These are phyloP conservation scores for Bombus cullumanus DNA, from an alignment of 1,140 invertebrate species.

Conservation along the genomic window DNA sequence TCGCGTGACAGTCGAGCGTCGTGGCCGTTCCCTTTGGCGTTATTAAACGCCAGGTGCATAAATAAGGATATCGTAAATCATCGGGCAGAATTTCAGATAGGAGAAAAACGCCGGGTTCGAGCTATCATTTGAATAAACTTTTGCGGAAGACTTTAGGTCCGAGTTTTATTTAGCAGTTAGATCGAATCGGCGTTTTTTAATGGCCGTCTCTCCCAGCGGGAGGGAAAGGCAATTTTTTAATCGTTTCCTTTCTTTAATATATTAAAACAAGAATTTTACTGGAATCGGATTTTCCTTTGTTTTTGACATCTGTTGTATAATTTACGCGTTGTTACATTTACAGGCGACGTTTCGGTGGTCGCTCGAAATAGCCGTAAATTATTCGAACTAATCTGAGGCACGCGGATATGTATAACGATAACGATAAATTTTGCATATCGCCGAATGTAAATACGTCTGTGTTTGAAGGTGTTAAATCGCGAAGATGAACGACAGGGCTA, in stretches of 20 bases:
- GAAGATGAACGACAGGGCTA: conserved; percentile 33
- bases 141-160: conserved; percentile 23
- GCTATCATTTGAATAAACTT: conserved; percentile 55
- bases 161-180: conserved; percentile 41
- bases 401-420: not conserved
- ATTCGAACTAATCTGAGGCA: not conserved
- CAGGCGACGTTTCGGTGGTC: not conserved
- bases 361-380: not conserved
- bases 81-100: conserved; percentile 44
- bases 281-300: not conserved
- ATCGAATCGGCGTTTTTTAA: conserved; percentile 40
- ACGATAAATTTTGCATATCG: conserved; percentile 29
- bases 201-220: not conserved
- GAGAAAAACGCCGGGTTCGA: conserved; percentile 37
- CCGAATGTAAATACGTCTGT: not conserved
- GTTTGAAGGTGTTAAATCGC: conserved; percentile 51
- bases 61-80: conserved; percentile 57
- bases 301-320: not conserved
- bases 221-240: not conserved
- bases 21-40: conserved; percentile 34
- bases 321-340: not conserved
- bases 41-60: conserved; percentile 51
- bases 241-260: not conserved
- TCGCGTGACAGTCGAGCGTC: conserved; percentile 40
- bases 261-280: not conserved